A percentile compares a stretch with the other conserved stretches of the same genome.
These are phyloP conservation scores for Etheostoma spectabile DNA, from an alignment of 2,113 vertebrate species.

Conservation along the genomic window DNA sequence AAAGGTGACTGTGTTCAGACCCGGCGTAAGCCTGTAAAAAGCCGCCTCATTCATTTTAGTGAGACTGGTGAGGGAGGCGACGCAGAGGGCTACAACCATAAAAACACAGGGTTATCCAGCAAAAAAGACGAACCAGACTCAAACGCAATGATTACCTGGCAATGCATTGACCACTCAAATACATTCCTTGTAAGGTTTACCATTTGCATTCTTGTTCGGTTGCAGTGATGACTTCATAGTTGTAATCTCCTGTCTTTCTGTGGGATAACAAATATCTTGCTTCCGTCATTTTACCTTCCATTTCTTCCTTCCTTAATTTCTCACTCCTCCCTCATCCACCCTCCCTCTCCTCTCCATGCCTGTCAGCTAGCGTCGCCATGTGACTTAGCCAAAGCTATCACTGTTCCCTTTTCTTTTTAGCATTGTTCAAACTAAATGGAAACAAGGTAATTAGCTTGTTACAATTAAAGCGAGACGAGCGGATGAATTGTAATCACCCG, in stretches of 20 bases:
- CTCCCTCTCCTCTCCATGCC: conserved; percentile 48
- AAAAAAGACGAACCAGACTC: neutral
- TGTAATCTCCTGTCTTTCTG: neutral
- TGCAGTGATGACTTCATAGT: neutral
- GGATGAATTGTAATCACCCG: conserved; percentile 99
- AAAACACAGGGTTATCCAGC: neutral
- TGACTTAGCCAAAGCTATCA: conserved; percentile 84
- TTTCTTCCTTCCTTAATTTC: neutral
- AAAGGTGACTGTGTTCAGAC: neutral
- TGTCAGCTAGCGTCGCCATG: conserved; percentile 67
- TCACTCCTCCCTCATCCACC: neutral
- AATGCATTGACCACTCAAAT: neutral
- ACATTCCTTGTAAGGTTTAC: neutral
- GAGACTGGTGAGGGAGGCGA: neutral
- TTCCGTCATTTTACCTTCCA: neutral
- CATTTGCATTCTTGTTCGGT: neutral
- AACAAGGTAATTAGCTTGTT: conserved; percentile 99
- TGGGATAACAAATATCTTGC: neutral
- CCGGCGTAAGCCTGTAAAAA: neutral
- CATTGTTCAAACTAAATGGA: conserved; percentile 99
- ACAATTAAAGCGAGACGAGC: conserved; percentile 99
- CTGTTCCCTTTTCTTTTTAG: conserved; percentile 88
- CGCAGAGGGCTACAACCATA: neutral
- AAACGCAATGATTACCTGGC: neutral
- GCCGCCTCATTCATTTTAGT: neutral